Conservation (phyloP, 2,888 invertebrate genomes). For the Lumbricus terrestris region DNA sequence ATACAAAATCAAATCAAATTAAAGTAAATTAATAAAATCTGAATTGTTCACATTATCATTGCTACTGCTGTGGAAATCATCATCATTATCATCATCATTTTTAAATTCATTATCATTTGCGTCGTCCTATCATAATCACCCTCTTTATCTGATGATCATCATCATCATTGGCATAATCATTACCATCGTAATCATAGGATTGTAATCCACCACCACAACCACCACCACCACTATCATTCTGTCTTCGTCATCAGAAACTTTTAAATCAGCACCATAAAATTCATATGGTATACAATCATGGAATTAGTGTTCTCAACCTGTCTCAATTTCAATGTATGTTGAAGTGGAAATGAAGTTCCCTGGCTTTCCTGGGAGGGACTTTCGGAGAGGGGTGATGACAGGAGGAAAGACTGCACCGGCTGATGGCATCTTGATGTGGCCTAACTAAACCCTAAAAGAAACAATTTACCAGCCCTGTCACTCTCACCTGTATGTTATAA, state of each 20-base stretch:
- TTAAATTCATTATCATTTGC: background rate
- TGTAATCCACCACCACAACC: background rate
- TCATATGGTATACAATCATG: background rate
- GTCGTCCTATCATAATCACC: background rate
- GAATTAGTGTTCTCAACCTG: slow-evolving; percentile 46
- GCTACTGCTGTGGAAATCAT: background rate
- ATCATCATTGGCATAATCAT: background rate
- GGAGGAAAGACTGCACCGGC: slow-evolving; percentile 56
- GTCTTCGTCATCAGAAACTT: background rate
- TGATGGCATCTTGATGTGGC: slow-evolving; percentile 41
- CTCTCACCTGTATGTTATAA: background rate
- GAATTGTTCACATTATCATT: background rate
- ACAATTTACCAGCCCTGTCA: background rate
- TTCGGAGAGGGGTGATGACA: slow-evolving; percentile 48
- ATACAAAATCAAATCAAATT: background rate
- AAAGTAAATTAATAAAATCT: background rate
- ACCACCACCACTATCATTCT: background rate
- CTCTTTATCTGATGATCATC: background rate
- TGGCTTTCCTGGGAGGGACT: slow-evolving; percentile 41
- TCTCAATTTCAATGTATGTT: slow-evolving; percentile 51
- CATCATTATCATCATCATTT: background rate
- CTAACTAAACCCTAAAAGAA: background rate
- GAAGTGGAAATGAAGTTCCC: slow-evolving; percentile 48
- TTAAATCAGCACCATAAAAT: background rate
- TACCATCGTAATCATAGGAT: background rate